These are phyloP conservation scores for Anoplopoma fimbria DNA, from an alignment of 2,113 vertebrate genomes.

Conservation along the genomic window DNA sequence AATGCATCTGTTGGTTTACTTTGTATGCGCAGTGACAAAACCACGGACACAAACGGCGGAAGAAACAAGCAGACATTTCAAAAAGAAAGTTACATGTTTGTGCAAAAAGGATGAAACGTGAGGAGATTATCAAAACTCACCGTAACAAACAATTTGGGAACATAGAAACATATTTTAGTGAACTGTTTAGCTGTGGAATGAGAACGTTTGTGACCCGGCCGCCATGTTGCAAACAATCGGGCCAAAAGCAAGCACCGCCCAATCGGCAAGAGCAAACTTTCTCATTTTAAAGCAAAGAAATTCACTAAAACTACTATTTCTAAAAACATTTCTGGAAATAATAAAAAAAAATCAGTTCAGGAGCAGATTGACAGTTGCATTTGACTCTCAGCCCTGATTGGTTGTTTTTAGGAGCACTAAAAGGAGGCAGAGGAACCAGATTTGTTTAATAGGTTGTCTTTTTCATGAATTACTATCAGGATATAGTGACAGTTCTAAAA, in stretches of 20 bases:
- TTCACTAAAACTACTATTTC: too few relatives aligned
- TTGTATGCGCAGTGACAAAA: slow-evolving; percentile 14
- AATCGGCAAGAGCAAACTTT: too few relatives aligned
- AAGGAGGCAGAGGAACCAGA: neutral
- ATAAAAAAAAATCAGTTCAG: too few relatives aligned
- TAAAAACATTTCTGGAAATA: too few relatives aligned
- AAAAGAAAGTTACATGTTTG: neutral
- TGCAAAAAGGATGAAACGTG: neutral
- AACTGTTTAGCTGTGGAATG: too few relatives aligned
- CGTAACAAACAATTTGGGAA: neutral
- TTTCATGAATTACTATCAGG: neutral
- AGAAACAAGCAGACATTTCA: neutral
- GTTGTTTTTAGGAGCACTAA: neutral
- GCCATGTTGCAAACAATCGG: too few relatives aligned
- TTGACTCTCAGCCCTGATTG: too few relatives aligned
- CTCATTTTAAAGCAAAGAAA: too few relatives aligned
- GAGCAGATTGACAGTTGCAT: too few relatives aligned
- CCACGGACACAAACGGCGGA: neutral
- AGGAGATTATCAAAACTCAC: neutral
- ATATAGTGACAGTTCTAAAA: neutral
- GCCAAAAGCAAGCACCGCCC: too few relatives aligned
- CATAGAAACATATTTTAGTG: too few relatives aligned
- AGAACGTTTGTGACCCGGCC: too few relatives aligned
- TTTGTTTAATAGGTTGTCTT: neutral
- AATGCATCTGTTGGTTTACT: neutral